Percentiles rank a stretch among this genome's conserved stretches.
These are phyloP conservation scores for Crotalus tigris DNA, from an alignment of 2,113 vertebrate species.

Conservation along the genomic window DNA sequence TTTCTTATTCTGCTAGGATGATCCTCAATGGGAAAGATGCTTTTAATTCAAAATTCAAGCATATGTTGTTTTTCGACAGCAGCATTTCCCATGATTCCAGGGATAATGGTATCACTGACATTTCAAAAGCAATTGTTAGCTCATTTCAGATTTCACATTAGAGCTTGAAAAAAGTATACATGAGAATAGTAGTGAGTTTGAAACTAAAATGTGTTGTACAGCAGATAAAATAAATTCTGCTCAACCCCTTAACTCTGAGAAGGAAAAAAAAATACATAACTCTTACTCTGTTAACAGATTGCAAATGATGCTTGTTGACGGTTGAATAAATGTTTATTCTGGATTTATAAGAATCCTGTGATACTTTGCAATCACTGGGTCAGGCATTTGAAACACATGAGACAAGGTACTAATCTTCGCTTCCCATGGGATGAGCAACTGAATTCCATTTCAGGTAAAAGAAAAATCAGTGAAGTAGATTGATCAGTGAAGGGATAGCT, in stretches of 20 bases:
- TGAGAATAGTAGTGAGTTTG: background rate
- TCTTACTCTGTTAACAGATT: background rate
- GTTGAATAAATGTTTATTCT: background rate
- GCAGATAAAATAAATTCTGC: background rate
- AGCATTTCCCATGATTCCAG: background rate
- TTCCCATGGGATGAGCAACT: conserved; percentile 44
- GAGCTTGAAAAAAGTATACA: background rate
- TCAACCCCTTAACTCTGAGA: background rate
- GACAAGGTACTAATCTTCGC: conserved; percentile 55
- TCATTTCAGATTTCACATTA: background rate
- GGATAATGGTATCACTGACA: background rate
- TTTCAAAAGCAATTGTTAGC: background rate
- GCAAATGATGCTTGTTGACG: background rate
- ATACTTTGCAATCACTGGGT: too few species aligned
- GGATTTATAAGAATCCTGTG: too few species aligned
- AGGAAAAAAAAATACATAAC: background rate
- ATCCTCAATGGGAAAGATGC: background rate
- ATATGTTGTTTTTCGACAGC: background rate
- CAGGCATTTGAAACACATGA: too few species aligned
- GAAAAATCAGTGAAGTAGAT: conserved; percentile 57
- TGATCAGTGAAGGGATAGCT: conserved; percentile 42
- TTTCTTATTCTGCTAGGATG: background rate
- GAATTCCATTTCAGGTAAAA: conserved; percentile 51
- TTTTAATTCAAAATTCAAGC: background rate
- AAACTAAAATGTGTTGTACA: background rate